A percentile compares a stretch with the other conserved stretches of the same genome.
Evolutionary conservation across 2,888 invertebrate genomes (phyloP).

Genomic region (Cephus nigrinus): DNA sequence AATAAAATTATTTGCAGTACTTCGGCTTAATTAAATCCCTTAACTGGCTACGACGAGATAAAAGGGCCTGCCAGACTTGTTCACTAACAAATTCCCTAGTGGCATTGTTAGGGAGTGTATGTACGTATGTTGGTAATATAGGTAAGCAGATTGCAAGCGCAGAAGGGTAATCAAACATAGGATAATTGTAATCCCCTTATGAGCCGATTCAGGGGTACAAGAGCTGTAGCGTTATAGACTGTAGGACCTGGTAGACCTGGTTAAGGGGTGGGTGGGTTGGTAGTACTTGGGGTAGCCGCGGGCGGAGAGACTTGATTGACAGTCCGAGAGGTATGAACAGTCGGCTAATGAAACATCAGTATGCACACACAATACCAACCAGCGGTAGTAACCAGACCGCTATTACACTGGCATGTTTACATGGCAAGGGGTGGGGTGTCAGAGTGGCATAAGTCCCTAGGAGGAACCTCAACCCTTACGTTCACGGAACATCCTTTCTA

Average conservation of each 20-base stretch:
- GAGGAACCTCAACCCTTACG: neutral
- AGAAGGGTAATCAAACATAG: slow-evolving; percentile 53
- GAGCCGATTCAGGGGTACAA: slow-evolving; percentile 39
- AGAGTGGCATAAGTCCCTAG: neutral
- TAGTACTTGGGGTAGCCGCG: slow-evolving; percentile 35
- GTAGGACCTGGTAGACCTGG: neutral
- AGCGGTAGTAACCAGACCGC: slow-evolving; percentile 36
- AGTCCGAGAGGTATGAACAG: slow-evolving; percentile 56
- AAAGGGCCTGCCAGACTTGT: neutral
- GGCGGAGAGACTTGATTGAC: slow-evolving; percentile 59
- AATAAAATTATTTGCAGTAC: neutral
- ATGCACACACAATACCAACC: slow-evolving; percentile 52
- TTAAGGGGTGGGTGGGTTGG: slow-evolving; percentile 1
- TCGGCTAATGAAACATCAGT: slow-evolving; percentile 64
- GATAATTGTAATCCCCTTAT: slow-evolving; percentile 55
- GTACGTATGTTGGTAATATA: slow-evolving; percentile 17
- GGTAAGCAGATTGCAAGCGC: slow-evolving; percentile 43
- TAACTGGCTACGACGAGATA: neutral
- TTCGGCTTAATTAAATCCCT: neutral
- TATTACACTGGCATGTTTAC: slow-evolving; percentile 48
- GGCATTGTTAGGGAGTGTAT: slow-evolving; percentile 1
- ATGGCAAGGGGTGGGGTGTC: neutral
- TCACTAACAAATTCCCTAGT: neutral
- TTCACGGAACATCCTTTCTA: neutral
- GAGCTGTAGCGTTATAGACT: neutral